Percentiles rank a stretch among this genome's conserved stretches.
Conservation (phyloP, 2,797 vertebrate species). For the Pristis pectinata region DNA sequence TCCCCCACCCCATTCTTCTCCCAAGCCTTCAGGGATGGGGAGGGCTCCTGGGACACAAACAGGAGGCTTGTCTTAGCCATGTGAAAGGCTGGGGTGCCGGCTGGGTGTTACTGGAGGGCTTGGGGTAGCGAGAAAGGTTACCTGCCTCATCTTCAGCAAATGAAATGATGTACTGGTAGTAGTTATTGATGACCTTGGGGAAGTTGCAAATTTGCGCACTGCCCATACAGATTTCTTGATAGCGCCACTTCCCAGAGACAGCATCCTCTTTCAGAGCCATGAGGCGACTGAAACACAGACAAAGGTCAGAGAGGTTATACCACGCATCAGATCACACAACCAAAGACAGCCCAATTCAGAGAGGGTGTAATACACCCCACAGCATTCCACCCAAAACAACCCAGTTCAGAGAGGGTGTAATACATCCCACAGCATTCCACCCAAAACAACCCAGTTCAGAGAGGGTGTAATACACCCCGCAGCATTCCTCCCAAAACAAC, state of each 20-base stretch:
- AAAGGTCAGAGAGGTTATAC: not conserved
- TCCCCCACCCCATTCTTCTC: too few species aligned
- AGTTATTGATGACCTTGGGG: conserved; percentile 65
- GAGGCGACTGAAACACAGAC: conserved; percentile 55
- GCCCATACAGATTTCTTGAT: conserved; percentile 73
- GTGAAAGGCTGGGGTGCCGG: too few species aligned
- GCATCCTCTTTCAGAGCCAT: conserved; percentile 68
- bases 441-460: too few species aligned
- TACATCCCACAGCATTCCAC: too few species aligned
- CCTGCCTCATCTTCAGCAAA: conserved; percentile 69
- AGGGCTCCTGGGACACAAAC: not conserved
- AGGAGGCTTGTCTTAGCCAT: too few species aligned
- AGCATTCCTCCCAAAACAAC: too few species aligned
- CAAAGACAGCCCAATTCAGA: not conserved
- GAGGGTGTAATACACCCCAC: too few species aligned
- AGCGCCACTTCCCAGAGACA: conserved; percentile 60
- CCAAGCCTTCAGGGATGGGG: too few species aligned
- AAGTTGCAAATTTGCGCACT: conserved; percentile 59
- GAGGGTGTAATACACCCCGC: too few species aligned
- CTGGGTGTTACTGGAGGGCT: too few species aligned
- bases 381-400: not conserved
- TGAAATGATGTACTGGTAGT: conserved; percentile 67
- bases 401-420: not conserved
- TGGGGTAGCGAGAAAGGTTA: conserved; percentile 43
- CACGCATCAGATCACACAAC: too few species aligned